phyloP scores from a whole-genome alignment of 2,797 vertebrate species.

The Myotis vivesi region DNA sequence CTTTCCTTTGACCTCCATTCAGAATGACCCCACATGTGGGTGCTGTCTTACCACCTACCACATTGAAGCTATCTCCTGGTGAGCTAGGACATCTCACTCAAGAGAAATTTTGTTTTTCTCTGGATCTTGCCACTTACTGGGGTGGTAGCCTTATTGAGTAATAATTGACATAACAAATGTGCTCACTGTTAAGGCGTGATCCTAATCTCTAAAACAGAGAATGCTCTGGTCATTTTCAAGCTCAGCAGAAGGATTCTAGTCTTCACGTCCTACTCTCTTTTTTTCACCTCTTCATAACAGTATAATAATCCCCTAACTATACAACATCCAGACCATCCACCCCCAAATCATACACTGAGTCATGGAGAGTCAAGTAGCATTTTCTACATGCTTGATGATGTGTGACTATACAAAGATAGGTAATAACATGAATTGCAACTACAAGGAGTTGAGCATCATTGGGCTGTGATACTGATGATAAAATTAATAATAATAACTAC shows the following conservation, averaged over 20 bases:
- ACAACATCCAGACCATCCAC: background rate
- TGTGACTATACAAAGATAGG: background rate
- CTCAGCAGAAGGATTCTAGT: background rate
- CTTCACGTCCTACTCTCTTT: background rate
- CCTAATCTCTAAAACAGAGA: background rate
- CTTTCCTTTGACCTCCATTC: background rate
- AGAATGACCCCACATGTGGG: background rate
- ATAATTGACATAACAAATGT: background rate
- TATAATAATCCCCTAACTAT: background rate
- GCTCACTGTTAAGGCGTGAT: background rate
- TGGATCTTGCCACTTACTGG: background rate
- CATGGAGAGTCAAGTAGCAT: background rate
- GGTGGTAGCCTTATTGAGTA: background rate
- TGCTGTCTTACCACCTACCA: background rate
- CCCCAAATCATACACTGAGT: background rate
- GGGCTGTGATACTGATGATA: background rate
- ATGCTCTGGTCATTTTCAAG: background rate
- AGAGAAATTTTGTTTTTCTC: constrained; percentile 1
- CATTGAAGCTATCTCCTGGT: background rate
- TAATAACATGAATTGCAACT: background rate
- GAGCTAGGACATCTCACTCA: background rate
- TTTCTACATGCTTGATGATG: background rate
- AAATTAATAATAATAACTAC: background rate
- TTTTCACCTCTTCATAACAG: background rate
- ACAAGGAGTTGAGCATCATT: background rate